phyloP scores from a whole-genome alignment of 2,797 vertebrate genomes.

The Odontamblyopus rebecca region DNA sequence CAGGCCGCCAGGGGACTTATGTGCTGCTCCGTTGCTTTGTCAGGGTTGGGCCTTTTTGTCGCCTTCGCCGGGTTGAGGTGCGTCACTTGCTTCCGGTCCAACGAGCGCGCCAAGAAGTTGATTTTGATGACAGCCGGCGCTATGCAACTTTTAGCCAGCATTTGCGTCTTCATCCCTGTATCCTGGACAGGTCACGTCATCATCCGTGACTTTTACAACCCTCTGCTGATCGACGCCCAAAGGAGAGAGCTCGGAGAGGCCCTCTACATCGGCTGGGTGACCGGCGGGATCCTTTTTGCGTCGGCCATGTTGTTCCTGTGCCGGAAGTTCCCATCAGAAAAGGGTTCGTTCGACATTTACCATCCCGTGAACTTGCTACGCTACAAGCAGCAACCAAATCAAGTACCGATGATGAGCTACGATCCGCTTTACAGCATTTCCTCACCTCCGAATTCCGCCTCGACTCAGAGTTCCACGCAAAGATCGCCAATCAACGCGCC shows the following conservation, averaged over 20 bases:
- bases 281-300: constrained; percentile 76
- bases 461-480: constrained; percentile 17
- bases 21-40: constrained; percentile 81
- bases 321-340: constrained; percentile 56
- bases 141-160: constrained; percentile 79
- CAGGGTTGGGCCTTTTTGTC: constrained; percentile 77
- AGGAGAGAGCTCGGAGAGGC: constrained; percentile 90
- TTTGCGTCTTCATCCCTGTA: constrained; percentile 85
- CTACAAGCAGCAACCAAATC: constrained; percentile 35
- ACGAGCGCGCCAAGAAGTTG: constrained; percentile 59
- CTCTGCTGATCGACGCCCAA: constrained; percentile 77
- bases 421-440: constrained; percentile 54
- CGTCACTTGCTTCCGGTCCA: constrained; percentile 65
- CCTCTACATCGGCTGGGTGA: constrained; percentile 91
- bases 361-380: constrained; percentile 33
- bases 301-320: constrained; percentile 80
- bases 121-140: constrained; percentile 78
- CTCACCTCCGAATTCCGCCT: constrained; percentile 10
- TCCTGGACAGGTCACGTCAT: constrained; percentile 86
- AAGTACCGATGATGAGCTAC: constrained; percentile 43
- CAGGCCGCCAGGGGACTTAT: constrained; percentile 87
- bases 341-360: constrained; percentile 50
- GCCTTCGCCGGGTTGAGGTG: constrained; percentile 81
- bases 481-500: constrained; percentile 29
- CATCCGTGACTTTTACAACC: constrained; percentile 87